Evolutionary conservation across 2,888 invertebrate genomes (phyloP), one percentile per base, ranked within the genome.

Genomic region (Stenchaetothrips biformis): DNA sequence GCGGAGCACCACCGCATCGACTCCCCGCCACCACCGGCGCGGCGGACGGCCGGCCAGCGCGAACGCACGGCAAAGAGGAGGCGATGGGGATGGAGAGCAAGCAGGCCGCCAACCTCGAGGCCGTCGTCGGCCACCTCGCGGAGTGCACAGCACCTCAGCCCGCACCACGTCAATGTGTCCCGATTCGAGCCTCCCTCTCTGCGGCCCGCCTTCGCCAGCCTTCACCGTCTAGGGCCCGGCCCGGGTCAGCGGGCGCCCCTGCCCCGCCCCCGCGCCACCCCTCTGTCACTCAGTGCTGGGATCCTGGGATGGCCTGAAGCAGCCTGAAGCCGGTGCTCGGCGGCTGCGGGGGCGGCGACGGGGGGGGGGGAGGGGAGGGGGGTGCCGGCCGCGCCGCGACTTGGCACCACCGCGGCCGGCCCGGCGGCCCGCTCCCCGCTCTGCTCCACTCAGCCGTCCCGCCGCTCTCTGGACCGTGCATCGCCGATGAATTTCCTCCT

Each of bases 381-480:
- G 21, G 67, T 6, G 62, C 59, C 16, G 59, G 59, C 59, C 59
- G 67, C 21, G 21, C 1, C n/a, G 62, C 62, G 67, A 67, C 67
- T 74, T 74, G 67, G 67, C 67, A 74, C 8, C 67, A 21, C 67
- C 67, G 67, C 67, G 67, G 21, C 21, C 59, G 7, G 67, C 25
- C 11, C 67, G 11, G 9, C 67, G 67, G 1, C 25, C 67, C 67
- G 25, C 21, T 37, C 37, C 67, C 67, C 67, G 67, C 9, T 8
- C 67, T 25, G 11, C 37, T 37, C 37, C 37, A 37, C 37, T 37
- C 37, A 37, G 37, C 37, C 37, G 37, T 37, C 37, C 37, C 6
- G 21, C 67, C 67, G 18, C 67, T 74, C 67, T 53, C 67, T 74
- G 67, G 67, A 74, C 67, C 67, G 67, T 74, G 25, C 25, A 21